Evolutionary conservation across 53 echinoderm and acorn worm species (phyloP).

Genomic region (Apostichopus leukothele): DNA sequence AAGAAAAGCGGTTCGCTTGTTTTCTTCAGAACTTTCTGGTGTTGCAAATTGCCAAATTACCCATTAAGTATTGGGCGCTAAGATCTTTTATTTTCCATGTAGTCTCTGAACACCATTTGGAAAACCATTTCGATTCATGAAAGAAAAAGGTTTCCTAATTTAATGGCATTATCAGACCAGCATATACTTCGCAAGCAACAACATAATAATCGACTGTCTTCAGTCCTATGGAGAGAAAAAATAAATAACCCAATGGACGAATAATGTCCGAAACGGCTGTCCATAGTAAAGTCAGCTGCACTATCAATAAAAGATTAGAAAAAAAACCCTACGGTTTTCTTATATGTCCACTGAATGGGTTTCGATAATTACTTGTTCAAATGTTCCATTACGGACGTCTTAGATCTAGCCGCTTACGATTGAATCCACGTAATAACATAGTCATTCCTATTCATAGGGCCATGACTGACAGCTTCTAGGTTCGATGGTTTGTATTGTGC

Average conservation of each 20-base stretch:
- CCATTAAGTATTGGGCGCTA: too few relatives aligned
- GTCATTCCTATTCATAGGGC: slow-evolving; percentile 41
- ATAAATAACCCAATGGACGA: neutral
- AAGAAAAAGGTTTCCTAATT: neutral
- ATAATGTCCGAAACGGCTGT: slow-evolving; percentile 7
- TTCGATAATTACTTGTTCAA: slow-evolving; percentile 43
- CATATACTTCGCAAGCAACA: neutral
- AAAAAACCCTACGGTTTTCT: neutral
- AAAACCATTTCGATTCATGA: too few relatives aligned
- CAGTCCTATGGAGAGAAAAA: neutral
- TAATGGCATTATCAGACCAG: neutral
- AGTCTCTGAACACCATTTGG: too few relatives aligned
- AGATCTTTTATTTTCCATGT: too few relatives aligned
- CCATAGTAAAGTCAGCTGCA: neutral
- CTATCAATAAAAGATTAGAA: neutral
- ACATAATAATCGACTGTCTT: neutral
- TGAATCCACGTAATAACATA: slow-evolving; percentile 32
- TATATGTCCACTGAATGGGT: neutral
- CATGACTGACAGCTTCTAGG: slow-evolving; percentile 24
- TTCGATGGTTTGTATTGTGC: slow-evolving; percentile 12
- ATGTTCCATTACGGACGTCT: slow-evolving; percentile 31
- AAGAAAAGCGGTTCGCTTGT: too few relatives aligned
- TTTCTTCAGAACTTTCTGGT: too few relatives aligned
- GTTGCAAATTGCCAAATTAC: too few relatives aligned
- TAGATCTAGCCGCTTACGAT: slow-evolving; percentile 28